Evolutionary conservation across 2,797 vertebrate genomes (phyloP), one percentile per base, ranked within the genome.

Genomic region (Molossus molossus): DNA sequence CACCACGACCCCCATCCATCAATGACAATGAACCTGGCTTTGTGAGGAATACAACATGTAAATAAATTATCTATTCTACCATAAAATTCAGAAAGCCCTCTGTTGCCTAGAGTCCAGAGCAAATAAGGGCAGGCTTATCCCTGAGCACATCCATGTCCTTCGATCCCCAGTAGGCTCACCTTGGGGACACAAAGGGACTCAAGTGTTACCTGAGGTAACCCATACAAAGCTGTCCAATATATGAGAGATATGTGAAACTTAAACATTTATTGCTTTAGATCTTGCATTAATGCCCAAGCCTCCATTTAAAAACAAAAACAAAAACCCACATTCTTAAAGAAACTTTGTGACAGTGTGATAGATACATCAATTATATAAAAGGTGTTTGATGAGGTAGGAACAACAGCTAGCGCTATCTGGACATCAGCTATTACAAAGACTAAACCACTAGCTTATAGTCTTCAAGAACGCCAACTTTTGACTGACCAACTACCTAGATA

Each of bases 21-120:
- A 48, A 40, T 77, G 75, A 81, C 64, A 73, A 20, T 65, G n/a
- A 86, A 77, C 48, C 79, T 94, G 57, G 15, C 53, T 69, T 55
- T 90, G 64, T n/a, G 18, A 94, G 57, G 37, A 53, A 77, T 77
- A 67, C 17, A 37, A 87, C 10, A 45, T 10, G 3, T 77, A 79
- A 60, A 73, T 15, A 79, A 73, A 53, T 33, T 3, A 6, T n/a
- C 45, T 80, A 40, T 72, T 83, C 29, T 60, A 60, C 40, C 25
- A 58, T 57, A 25, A 92, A 80, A 94, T 80, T 90, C 57, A 92
- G 23, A 90, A 94, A 94, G 50, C 15, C 60, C 50, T 86, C 55
- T 64, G 10, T 5, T 67, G n/a, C 29, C 17, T 70, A 79, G 23
- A 79, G 18, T 75, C 45, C 53, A 87, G 7, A 93, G 23, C 13